These are phyloP conservation scores for Ornithorhynchus anatinus DNA, from an alignment of 2,113 vertebrate species.

Conservation along the genomic window DNA sequence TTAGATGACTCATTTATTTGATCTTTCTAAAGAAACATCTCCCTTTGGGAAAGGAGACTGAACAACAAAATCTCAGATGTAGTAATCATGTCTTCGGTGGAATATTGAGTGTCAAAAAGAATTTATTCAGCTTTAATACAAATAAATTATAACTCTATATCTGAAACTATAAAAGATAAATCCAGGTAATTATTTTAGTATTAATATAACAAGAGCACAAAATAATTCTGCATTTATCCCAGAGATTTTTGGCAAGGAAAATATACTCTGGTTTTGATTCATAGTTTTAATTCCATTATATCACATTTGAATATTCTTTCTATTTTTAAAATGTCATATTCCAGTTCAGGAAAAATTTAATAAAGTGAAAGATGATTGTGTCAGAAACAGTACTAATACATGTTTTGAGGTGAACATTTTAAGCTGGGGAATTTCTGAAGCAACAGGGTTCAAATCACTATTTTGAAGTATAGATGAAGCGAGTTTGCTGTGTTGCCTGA, in stretches of 20 bases:
- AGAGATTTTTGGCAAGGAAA: conserved; percentile 6
- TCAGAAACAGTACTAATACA: too few species aligned
- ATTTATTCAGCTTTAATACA: conserved; percentile 2
- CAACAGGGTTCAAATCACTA: too few species aligned
- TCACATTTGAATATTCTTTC: neutral
- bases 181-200: neutral
- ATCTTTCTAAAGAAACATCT: too few species aligned
- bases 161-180: conserved; percentile 28
- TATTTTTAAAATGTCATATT: too few species aligned
- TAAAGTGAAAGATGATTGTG: conserved; percentile 1
- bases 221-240: neutral
- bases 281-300: conserved; percentile 15
- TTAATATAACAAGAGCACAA: conserved; percentile 20
- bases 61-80: too few species aligned
- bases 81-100: too few species aligned
- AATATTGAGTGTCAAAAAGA: conserved; percentile 12
- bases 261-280: conserved; percentile 3
- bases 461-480: too few species aligned
- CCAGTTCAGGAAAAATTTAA: conserved; percentile 1
- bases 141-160: conserved; percentile 35
- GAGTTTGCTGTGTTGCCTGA: too few species aligned
- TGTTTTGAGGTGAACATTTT: too few species aligned
- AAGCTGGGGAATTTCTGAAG: too few species aligned
- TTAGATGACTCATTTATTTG: too few species aligned
- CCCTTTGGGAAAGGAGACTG: too few species aligned